phyloP scores from a whole-genome alignment of 2,113 vertebrate genomes.

The Herpailurus yagouaroundi region DNA sequence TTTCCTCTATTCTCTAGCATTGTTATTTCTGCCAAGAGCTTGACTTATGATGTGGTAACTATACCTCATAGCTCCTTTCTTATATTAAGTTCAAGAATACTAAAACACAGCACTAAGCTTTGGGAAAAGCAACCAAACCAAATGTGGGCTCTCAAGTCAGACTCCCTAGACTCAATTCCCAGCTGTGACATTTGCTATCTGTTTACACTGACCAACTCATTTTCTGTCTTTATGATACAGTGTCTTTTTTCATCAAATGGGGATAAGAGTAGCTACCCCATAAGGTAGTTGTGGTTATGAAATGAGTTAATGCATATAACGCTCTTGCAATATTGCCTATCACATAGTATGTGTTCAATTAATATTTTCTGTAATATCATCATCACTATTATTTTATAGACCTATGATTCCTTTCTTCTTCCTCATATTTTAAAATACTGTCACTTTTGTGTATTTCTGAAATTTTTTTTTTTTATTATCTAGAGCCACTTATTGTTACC shows the following conservation, averaged over 20 bases:
- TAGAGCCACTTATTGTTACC: neutral
- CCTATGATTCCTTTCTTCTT: constrained; percentile 1
- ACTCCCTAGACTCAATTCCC: neutral
- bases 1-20: neutral
- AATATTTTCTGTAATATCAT: neutral
- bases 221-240: neutral
- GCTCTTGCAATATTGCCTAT: neutral
- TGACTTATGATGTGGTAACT: neutral
- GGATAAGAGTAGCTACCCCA: neutral
- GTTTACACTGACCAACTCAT: neutral
- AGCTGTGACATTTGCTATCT: neutral
- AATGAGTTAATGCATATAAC: neutral
- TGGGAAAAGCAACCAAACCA: neutral
- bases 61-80: neutral
- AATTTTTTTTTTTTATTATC: neutral
- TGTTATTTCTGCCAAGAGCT: neutral
- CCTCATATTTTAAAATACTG: neutral
- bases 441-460: neutral
- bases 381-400: neutral
- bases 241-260: neutral
- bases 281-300: neutral
- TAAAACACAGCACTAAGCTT: neutral
- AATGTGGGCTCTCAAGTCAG: neutral
- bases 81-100: neutral
- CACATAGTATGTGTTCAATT: neutral